Conservation (phyloP, 2,888 invertebrate genomes). For the Chloromyia formosa region DNA sequence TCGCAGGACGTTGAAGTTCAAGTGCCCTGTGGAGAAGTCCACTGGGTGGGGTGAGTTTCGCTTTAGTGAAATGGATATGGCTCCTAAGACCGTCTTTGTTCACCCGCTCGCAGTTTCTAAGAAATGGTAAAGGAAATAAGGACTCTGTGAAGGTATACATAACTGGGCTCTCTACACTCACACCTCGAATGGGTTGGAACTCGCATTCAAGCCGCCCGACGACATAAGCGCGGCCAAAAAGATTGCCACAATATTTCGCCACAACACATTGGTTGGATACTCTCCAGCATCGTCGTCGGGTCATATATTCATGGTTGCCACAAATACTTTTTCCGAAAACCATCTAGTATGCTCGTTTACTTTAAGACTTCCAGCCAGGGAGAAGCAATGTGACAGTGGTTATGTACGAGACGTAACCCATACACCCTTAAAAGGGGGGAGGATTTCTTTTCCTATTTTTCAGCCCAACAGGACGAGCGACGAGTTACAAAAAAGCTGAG, state of each 20-base stretch:
- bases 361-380: slow-evolving; percentile 26
- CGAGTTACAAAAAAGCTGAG: slow-evolving; percentile 1
- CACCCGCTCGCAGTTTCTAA: too few relatives aligned
- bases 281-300: slow-evolving; percentile 46
- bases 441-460: slow-evolving; percentile 25
- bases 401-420: slow-evolving; percentile 33
- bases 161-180: background rate
- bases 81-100: too few relatives aligned
- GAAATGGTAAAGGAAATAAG: too few relatives aligned
- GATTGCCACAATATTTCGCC: slow-evolving; percentile 56
- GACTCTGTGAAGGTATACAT: too few relatives aligned
- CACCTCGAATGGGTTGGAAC: slow-evolving; percentile 32
- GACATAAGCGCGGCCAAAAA: slow-evolving; percentile 43
- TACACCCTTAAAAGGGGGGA: slow-evolving; percentile 30
- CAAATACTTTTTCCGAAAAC: slow-evolving; percentile 42
- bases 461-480: background rate
- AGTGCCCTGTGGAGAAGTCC: too few relatives aligned
- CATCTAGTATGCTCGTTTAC: slow-evolving; percentile 29
- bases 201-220: slow-evolving; percentile 20
- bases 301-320: slow-evolving; percentile 41
- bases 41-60: too few relatives aligned
- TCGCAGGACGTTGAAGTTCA: background rate
- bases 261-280: slow-evolving; percentile 56
- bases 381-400: slow-evolving; percentile 28
- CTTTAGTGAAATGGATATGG: too few relatives aligned